Percentiles rank a stretch among this genome's conserved stretches.
phyloP scores from a whole-genome alignment of 2,888 invertebrate genomes.

The Hofmannophila pseudospretella region DNA sequence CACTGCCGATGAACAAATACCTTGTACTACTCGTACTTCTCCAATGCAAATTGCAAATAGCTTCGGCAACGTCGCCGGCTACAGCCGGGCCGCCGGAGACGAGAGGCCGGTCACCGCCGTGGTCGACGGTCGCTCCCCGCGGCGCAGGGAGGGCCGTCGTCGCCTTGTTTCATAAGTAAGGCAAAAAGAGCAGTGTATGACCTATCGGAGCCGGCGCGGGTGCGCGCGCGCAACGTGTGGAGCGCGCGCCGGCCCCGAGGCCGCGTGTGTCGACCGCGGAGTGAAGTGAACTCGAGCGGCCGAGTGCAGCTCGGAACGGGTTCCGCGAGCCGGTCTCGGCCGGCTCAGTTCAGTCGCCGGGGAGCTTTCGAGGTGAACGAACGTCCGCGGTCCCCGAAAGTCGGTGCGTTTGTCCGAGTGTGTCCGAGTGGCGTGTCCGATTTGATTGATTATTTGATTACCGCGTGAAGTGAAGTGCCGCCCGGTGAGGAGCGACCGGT shows the following conservation, averaged over 20 bases:
- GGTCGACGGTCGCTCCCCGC: too few species aligned
- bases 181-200: conserved; percentile 37
- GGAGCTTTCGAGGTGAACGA: conserved; percentile 26
- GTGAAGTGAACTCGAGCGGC: too few species aligned
- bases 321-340: conserved; percentile 23
- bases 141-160: conserved; percentile 21
- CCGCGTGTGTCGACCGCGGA: too few species aligned
- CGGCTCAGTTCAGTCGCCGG: conserved; percentile 32
- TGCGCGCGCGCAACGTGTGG: conserved; percentile 63
- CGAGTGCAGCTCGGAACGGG: conserved; percentile 42
- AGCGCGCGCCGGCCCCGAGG: conserved; percentile 33
- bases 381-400: conserved; percentile 17
- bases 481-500: too few species aligned
- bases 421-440: conserved; percentile 27
- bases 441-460: conserved; percentile 41
- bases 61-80: conserved; percentile 44
- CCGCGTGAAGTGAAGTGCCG: conserved; percentile 19
- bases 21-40: too few species aligned
- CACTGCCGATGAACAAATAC: not conserved
- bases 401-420: conserved; percentile 26
- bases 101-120: too few species aligned
- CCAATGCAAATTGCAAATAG: not conserved
- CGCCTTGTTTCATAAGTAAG: conserved; percentile 42
- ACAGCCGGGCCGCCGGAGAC: too few species aligned
- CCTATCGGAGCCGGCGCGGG: conserved; percentile 45